phyloP scores from a whole-genome alignment of 2,888 invertebrate species.

The Salpingus planirostris region DNA sequence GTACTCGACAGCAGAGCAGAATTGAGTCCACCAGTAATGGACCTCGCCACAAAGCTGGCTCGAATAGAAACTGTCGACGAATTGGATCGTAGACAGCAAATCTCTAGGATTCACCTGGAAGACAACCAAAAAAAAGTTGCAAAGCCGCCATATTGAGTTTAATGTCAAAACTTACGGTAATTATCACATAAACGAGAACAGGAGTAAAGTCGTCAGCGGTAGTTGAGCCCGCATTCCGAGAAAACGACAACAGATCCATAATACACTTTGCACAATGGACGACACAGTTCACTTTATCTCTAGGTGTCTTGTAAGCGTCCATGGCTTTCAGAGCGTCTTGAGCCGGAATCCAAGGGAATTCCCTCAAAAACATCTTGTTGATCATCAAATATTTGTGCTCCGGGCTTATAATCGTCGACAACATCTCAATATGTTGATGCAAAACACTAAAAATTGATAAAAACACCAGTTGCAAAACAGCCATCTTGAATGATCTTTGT shows the following conservation, averaged over 20 bases:
- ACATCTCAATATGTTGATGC: conserved; percentile 78
- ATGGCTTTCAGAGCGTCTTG: conserved; percentile 83
- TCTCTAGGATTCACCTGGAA: conserved; percentile 86
- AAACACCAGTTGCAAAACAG: conserved; percentile 2
- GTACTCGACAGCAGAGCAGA: conserved; percentile 92
- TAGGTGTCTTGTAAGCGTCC: conserved; percentile 83
- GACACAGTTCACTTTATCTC: conserved; percentile 73
- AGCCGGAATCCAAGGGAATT: conserved; percentile 94
- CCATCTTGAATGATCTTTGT: not conserved
- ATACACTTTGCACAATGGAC: conserved; percentile 86
- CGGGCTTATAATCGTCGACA: conserved; percentile 66
- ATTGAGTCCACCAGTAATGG: conserved; percentile 98
- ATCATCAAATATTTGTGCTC: conserved; percentile 74
- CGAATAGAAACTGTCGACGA: conserved; percentile 87
- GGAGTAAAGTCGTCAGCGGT: conserved; percentile 96
- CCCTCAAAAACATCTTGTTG: conserved; percentile 74
- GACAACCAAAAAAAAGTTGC: conserved; percentile 2
- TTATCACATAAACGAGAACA: conserved; percentile 90
- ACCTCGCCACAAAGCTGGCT: conserved; percentile 79
- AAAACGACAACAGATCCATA: conserved; percentile 85
- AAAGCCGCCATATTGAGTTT: not conserved
- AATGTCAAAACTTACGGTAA: conserved; percentile 56
- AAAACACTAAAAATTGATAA: conserved; percentile 54
- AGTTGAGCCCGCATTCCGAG: conserved; percentile 65
- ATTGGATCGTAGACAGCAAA: conserved; percentile 89